Evolutionary conservation across 2,113 vertebrate species (phyloP).

Genomic region (Mirounga angustirostris): DNA sequence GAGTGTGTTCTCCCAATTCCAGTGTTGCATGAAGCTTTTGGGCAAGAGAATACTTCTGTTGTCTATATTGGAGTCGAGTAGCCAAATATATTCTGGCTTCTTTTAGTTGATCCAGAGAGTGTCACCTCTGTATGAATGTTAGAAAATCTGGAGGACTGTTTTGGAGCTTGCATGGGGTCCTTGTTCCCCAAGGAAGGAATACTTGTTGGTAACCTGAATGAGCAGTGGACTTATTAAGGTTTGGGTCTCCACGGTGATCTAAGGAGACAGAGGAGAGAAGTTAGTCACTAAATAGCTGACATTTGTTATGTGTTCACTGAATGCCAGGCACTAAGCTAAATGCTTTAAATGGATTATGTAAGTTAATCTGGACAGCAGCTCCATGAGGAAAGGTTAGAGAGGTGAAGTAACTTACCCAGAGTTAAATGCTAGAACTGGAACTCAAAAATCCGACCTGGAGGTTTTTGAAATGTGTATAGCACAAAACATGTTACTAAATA

Average conservation of each 20-base stretch:
- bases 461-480: constrained; percentile 56
- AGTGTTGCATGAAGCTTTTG: neutral
- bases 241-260: neutral
- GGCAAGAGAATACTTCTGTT: neutral
- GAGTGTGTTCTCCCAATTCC: neutral
- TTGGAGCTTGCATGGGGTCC: neutral
- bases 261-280: neutral
- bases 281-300: neutral
- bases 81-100: neutral
- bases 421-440: neutral
- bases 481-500: constrained; percentile 72
- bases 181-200: neutral
- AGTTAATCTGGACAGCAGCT: neutral
- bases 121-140: neutral
- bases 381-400: neutral
- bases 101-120: neutral
- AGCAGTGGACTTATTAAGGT: neutral
- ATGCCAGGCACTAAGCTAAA: neutral
- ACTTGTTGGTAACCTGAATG: neutral
- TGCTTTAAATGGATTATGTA: neutral
- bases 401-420: neutral
- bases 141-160: neutral
- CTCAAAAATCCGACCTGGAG: neutral
- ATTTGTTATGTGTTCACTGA: neutral
- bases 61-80: neutral